Conservation (phyloP, 2,888 invertebrate genomes). For the Ochlodes sylvanus region DNA sequence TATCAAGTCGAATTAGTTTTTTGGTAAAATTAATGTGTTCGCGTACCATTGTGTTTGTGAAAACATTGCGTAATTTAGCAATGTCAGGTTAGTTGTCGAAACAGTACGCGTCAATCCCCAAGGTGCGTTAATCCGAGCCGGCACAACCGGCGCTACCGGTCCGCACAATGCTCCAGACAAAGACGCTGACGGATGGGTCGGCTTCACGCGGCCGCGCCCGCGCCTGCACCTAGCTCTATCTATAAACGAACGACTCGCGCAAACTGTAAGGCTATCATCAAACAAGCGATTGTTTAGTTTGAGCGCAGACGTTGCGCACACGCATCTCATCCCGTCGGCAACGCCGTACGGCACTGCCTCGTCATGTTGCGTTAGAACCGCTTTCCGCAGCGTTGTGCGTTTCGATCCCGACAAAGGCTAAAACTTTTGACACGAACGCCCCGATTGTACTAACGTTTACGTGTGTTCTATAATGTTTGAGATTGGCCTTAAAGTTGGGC, state of each 20-base stretch:
- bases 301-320: no score
- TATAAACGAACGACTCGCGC: neutral
- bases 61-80: slow-evolving; percentile 1
- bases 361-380: no score
- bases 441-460: no score
- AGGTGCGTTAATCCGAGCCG: slow-evolving; percentile 68
- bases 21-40: no score
- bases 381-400: no score
- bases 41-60: neutral
- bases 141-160: slow-evolving; percentile 74
- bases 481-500: no score
- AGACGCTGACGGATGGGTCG: slow-evolving; percentile 68
- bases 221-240: slow-evolving; percentile 1
- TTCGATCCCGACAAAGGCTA: no score
- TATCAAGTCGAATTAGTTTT: no score
- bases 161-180: slow-evolving; percentile 59
- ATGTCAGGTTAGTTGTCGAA: slow-evolving; percentile 19
- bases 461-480: no score
- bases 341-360: no score
- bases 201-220: slow-evolving; percentile 39
- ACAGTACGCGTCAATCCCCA: slow-evolving; percentile 35
- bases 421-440: no score
- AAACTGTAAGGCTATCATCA: neutral
- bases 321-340: no score
- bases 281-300: neutral